Conservation (phyloP, 2,113 vertebrate species). For the Xiphorhynchus elegans region DNA sequence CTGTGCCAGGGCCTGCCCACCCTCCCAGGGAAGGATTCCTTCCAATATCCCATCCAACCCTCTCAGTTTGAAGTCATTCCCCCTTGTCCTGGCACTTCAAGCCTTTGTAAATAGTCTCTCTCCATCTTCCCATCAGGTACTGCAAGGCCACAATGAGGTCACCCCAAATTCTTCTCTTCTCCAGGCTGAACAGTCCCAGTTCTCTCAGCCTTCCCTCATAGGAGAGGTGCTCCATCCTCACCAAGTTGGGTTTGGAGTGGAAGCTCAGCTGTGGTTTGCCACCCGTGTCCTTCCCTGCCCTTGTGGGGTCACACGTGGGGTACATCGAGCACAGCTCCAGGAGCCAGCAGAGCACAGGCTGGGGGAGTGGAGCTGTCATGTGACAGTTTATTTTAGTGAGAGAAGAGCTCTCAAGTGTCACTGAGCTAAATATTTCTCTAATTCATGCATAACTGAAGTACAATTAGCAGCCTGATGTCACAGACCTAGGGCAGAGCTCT, state of each 20-base stretch:
- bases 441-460: conserved; percentile 1
- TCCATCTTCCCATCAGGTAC: neutral
- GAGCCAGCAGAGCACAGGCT: neutral
- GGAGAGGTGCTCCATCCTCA: neutral
- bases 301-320: neutral
- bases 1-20: neutral
- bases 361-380: neutral
- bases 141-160: neutral
- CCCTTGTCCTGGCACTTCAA: accelerated
- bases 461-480: neutral
- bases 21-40: neutral
- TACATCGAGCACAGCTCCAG: neutral
- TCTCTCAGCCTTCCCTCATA: neutral
- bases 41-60: accelerated
- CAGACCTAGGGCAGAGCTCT: neutral
- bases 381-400: neutral
- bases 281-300: neutral
- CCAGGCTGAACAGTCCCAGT: neutral
- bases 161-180: neutral
- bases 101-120: neutral
- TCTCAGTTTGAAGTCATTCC: neutral
- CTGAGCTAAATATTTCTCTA: conserved; percentile 45
- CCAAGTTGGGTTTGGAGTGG: neutral
- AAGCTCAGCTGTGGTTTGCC: neutral
- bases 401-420: neutral